phyloP scores from a whole-genome alignment of 2,797 vertebrate species.

The Miichthys miiuy region DNA sequence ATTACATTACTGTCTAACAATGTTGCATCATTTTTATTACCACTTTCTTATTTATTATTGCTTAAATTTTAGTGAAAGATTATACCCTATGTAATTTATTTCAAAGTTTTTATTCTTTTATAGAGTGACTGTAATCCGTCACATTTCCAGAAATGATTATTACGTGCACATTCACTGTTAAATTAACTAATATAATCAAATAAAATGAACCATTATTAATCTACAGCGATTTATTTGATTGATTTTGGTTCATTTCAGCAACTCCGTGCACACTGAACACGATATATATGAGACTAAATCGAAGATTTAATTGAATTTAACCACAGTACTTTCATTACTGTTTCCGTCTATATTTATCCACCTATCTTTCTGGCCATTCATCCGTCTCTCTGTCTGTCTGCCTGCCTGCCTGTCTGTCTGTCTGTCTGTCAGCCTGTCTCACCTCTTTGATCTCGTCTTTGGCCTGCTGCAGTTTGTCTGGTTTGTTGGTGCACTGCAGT shows the following conservation, averaged over 20 bases:
- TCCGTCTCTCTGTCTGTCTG: neutral
- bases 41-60: neutral
- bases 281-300: neutral
- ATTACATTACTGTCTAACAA: too few species aligned
- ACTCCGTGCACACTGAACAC: too few species aligned
- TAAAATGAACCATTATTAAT: neutral
- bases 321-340: neutral
- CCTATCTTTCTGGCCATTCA: too few species aligned
- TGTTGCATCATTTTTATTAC: neutral
- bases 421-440: constrained; percentile 66
- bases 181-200: too few species aligned
- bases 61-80: neutral
- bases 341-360: neutral
- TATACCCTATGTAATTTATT: neutral
- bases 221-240: neutral
- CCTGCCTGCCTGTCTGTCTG: neutral
- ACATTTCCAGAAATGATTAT: too few species aligned
- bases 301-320: neutral
- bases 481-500: constrained; percentile 94
- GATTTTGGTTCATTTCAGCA: neutral
- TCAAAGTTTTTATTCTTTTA: too few species aligned
- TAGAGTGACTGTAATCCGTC: too few species aligned
- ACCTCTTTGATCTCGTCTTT: constrained; percentile 98
- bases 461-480: constrained; percentile 97
- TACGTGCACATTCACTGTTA: too few species aligned